A percentile compares a stretch with the other conserved stretches of the same genome.
These are phyloP conservation scores for Pardalotus punctatus DNA, from an alignment of 2,113 vertebrate species.

Conservation along the genomic window DNA sequence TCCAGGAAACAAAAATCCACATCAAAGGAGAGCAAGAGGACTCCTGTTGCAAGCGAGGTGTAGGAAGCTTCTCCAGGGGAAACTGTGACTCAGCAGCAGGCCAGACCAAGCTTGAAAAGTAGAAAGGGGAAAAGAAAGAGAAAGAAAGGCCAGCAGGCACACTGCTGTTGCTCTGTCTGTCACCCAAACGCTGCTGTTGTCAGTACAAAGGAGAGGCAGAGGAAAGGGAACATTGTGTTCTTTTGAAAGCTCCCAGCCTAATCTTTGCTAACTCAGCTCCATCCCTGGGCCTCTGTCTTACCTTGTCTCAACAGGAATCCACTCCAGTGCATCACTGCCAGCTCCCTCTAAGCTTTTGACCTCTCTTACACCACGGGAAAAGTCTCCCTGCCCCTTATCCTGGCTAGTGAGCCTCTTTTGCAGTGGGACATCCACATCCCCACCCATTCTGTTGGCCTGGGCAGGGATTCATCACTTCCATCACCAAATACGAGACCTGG, in stretches of 20 bases:
- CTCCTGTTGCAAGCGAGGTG: background rate
- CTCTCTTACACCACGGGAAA: background rate
- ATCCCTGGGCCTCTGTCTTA: background rate
- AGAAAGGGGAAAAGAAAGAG: background rate
- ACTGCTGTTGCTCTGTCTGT: background rate
- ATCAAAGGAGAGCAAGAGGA: background rate
- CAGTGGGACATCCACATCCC: background rate
- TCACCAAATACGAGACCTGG: too few relatives aligned
- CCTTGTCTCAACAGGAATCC: background rate
- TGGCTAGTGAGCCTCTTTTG: background rate
- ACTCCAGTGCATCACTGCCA: background rate
- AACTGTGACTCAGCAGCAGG: background rate
- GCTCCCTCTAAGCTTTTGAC: background rate
- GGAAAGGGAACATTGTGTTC: background rate
- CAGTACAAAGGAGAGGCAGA: background rate
- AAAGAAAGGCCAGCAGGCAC: background rate
- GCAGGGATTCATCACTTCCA: background rate
- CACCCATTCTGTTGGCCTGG: fast-evolving
- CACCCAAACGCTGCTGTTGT: background rate
- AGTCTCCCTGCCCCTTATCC: background rate
- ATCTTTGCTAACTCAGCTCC: background rate
- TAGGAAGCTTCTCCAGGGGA: background rate
- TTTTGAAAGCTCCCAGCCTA: background rate
- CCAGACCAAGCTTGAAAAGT: background rate
- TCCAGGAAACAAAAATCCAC: background rate